Conservation (phyloP, 2,888 invertebrate species). For the Stenoptilia bipunctidactyla region DNA sequence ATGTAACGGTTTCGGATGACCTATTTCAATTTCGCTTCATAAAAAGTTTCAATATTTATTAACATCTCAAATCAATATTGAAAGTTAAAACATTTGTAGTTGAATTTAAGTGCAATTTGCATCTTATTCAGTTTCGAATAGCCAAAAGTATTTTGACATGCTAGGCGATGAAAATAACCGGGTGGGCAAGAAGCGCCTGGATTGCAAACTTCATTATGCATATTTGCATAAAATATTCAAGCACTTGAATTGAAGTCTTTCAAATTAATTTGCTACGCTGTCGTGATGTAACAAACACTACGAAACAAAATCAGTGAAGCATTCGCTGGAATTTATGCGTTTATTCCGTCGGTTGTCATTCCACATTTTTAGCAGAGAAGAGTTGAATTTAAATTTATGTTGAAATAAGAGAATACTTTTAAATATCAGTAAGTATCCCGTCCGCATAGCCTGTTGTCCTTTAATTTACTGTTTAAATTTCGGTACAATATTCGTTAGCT, state of each 20-base stretch:
- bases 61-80: no score
- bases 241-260: slow-evolving; percentile 42
- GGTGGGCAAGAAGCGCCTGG: slow-evolving; percentile 26
- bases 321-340: slow-evolving; percentile 23
- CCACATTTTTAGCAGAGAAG: not conserved
- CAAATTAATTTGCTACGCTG: slow-evolving; percentile 42
- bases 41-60: not conserved
- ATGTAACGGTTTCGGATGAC: slow-evolving; percentile 58
- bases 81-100: no score
- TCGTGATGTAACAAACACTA: slow-evolving; percentile 29
- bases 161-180: slow-evolving; percentile 5
- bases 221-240: slow-evolving; percentile 56
- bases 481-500: no score
- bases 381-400: not conserved
- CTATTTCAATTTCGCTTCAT: slow-evolving; percentile 28
- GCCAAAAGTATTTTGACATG: no score
- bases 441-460: no score
- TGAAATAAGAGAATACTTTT: not conserved
- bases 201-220: slow-evolving; percentile 34
- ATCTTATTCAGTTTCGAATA: no score
- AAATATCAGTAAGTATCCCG: no score
- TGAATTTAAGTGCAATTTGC: no score
- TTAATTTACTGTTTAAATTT: no score
- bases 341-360: no score
- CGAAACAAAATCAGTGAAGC: slow-evolving; percentile 50